These are phyloP conservation scores for Bombus fervidus DNA, from an alignment of 1,140 invertebrate species.

Conservation along the genomic window DNA sequence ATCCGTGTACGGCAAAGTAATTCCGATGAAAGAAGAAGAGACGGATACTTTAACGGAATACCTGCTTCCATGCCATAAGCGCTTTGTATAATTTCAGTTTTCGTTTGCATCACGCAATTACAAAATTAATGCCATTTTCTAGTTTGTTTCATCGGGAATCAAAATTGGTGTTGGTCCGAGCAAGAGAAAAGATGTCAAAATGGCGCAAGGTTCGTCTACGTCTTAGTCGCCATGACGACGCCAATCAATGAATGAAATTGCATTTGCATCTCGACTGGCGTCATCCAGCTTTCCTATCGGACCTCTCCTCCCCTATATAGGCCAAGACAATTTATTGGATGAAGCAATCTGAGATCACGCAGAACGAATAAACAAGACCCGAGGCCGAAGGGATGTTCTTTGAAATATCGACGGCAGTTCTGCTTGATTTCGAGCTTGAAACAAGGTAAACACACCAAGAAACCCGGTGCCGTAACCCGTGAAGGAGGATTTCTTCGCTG, in stretches of 20 bases:
- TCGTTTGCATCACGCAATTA: background rate
- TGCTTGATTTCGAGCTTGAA: slow-evolving; percentile 3
- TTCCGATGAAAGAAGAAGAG: background rate
- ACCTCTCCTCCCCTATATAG: background rate
- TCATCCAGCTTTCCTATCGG: background rate
- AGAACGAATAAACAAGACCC: slow-evolving; percentile 40
- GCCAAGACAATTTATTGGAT: slow-evolving; percentile 56
- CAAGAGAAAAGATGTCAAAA: slow-evolving; percentile 46
- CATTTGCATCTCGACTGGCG: slow-evolving; percentile 64
- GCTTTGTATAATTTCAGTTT: background rate
- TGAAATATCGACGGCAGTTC: slow-evolving; percentile 25
- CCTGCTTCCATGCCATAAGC: background rate
- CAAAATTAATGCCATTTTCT: background rate
- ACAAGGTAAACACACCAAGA: slow-evolving; percentile 17
- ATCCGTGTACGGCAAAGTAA: too few relatives aligned
- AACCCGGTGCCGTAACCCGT: background rate
- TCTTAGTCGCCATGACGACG: slow-evolving; percentile 63
- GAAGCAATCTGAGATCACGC: slow-evolving; percentile 51
- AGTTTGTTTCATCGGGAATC: background rate
- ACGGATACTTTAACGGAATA: too few relatives aligned
- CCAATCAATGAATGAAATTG: slow-evolving; percentile 72
- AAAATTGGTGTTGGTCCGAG: background rate
- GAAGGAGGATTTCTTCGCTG: slow-evolving; percentile 7
- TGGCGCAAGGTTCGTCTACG: slow-evolving; percentile 39
- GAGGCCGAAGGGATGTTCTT: background rate